A percentile compares a stretch with the other conserved stretches of the same genome.
Evolutionary conservation across 2,888 invertebrate genomes (phyloP).

Genomic region (Agrotis exclamationis): DNA sequence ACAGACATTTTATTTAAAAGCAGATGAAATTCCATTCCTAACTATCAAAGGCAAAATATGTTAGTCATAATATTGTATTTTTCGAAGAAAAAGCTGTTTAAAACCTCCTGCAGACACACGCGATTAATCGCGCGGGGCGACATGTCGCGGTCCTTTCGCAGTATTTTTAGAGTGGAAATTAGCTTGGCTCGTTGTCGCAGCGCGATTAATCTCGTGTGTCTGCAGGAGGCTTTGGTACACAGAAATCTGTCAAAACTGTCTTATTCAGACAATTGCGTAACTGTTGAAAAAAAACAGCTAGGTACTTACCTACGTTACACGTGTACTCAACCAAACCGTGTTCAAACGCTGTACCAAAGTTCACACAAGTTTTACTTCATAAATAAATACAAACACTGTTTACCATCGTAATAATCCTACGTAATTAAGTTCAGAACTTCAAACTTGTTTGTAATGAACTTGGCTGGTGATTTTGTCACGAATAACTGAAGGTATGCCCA

Average conservation of each 20-base stretch:
- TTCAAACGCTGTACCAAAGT: neutral
- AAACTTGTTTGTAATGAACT: constrained; percentile 54
- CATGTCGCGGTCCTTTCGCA: too few relatives aligned
- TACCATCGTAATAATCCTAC: constrained; percentile 39
- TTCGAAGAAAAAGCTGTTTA: too few relatives aligned
- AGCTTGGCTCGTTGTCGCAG: too few relatives aligned
- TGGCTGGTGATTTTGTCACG: constrained; percentile 31
- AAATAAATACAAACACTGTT: constrained; percentile 40
- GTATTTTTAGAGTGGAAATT: too few relatives aligned
- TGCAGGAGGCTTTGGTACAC: too few relatives aligned
- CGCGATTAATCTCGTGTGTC: too few relatives aligned
- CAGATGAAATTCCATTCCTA: neutral
- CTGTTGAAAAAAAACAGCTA: too few relatives aligned
- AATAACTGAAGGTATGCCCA: constrained; percentile 42
- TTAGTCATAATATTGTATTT: too few relatives aligned
- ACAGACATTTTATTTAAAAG: neutral
- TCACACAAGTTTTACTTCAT: neutral
- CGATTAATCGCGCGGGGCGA: too few relatives aligned
- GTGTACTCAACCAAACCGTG: neutral
- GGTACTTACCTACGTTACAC: neutral
- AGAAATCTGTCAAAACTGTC: neutral
- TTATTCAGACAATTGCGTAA: neutral
- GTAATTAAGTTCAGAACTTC: constrained; percentile 56
- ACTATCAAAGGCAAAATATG: too few relatives aligned
- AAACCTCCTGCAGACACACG: too few relatives aligned